These are phyloP conservation scores for Drosophila flavopinicola DNA, from an alignment of 2,888 invertebrate genomes.

Conservation along the genomic window DNA sequence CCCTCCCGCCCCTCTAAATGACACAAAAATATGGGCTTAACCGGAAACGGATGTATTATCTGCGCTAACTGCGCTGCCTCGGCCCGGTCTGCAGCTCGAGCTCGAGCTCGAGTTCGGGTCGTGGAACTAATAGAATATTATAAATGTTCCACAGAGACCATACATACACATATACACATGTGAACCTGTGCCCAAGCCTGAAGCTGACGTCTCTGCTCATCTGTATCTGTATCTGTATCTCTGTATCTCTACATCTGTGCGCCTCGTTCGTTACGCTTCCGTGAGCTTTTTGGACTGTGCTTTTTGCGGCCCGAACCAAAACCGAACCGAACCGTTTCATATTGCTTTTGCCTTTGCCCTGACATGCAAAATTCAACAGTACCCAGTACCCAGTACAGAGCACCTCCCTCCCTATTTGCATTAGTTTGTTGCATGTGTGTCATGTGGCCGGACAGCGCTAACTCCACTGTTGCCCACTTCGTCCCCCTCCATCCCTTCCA, in stretches of 20 bases:
- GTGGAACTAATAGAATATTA: constrained; percentile 80
- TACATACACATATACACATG: neutral
- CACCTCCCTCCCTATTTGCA: neutral
- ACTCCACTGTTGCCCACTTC: neutral
- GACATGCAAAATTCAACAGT: constrained; percentile 68
- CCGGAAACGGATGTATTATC: constrained; percentile 85
- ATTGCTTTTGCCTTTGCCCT: constrained; percentile 27
- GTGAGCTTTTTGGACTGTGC: constrained; percentile 74
- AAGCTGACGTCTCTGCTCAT: constrained; percentile 43
- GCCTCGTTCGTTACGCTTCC: constrained; percentile 73
- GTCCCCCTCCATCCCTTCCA: neutral
- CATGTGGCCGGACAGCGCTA: constrained; percentile 50
- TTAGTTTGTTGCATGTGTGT: constrained; percentile 61
- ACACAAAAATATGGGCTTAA: constrained; percentile 84
- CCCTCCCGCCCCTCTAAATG: constrained; percentile 57
- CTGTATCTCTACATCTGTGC: constrained; percentile 16
- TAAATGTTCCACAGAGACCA: constrained; percentile 36
- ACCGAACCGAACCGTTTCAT: constrained; percentile 29
- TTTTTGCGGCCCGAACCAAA: constrained; percentile 57
- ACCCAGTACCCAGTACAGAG: neutral
- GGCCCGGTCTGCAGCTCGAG: constrained; percentile 37
- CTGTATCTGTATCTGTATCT: constrained; percentile 23
- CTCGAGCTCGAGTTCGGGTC: constrained; percentile 60
- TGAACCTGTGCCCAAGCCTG: constrained; percentile 58
- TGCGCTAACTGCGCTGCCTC: constrained; percentile 82